Evolutionary conservation across 2,797 vertebrate species (phyloP).

Genomic region (Scolopax rusticola): DNA sequence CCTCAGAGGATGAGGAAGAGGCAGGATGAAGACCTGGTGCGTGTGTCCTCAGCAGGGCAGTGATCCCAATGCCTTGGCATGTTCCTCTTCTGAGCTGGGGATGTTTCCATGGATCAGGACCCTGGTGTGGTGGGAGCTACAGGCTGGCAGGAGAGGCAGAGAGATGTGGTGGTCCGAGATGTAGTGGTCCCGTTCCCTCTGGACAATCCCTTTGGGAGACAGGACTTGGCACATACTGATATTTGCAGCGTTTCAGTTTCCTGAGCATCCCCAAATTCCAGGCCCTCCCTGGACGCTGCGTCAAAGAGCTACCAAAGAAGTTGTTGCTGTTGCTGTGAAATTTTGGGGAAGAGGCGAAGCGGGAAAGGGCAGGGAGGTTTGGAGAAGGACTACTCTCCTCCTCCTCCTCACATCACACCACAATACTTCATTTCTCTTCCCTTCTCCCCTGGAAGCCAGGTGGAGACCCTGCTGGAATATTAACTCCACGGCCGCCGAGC

Average conservation of each 20-base stretch:
- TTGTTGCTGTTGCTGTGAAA: background rate
- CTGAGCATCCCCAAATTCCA: background rate
- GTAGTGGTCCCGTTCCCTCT: background rate
- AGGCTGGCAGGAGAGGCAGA: accelerated
- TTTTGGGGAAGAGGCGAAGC: background rate
- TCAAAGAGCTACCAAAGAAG: background rate
- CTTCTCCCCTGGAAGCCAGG: background rate
- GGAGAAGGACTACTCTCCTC: background rate
- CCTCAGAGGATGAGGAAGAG: background rate
- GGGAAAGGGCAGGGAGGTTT: background rate
- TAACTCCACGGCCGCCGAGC: background rate
- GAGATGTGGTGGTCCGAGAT: accelerated
- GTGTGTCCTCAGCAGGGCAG: background rate
- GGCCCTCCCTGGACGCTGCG: accelerated
- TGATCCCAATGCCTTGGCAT: accelerated
- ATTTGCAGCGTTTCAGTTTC: background rate
- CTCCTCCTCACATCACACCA: background rate
- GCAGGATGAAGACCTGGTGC: background rate
- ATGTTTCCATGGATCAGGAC: background rate
- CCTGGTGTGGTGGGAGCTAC: background rate
- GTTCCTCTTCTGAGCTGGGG: background rate
- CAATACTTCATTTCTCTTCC: background rate
- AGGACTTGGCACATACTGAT: accelerated
- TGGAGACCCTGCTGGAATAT: background rate
- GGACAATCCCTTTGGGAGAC: background rate